Evolutionary conservation across 2,888 invertebrate species (phyloP), one percentile per base, ranked within the genome.

Genomic region (Biston betularia): DNA sequence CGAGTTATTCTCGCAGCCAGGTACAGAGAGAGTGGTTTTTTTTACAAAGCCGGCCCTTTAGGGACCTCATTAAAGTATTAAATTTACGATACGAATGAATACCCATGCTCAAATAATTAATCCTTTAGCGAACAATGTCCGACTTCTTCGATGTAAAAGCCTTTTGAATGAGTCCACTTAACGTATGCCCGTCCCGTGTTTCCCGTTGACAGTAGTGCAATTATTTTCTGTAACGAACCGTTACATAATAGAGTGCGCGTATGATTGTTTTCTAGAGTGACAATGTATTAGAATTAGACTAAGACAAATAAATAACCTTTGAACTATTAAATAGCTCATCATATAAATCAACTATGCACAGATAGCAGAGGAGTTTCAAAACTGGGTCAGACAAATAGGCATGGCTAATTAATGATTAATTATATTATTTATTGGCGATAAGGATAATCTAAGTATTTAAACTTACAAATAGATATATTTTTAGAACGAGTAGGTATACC

Each of bases 41-140:
- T 85, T 84, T 85, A 78, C 42, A 83, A 83, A 84, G 82, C 79
- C 83, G 84, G 86, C 71, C 81, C 85, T 86, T 86, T 84, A 72
- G 82, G 81, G 85, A 81, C 87, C 83, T 91, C 89, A 88, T 90
- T 90, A 90, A 89, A 90, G 90, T 92, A 91, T 92, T 90, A 87
- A 89, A 86, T 90, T 90, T 89, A 90, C 85, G 88, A 88, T 90
- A 87, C 87, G 80, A 81, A 79, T 82, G 80, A 81, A 79, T 82
- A 84, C 79, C 78, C 42, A 78, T 76, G 79, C 77, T 68, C 75
- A 74, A 76, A 77, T 77, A 68, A 63, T 67, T 62, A 66, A 59
- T 59, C 55, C 59, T 34, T 15, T 14, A 12, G 46, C 55, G 63
- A 59, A 68, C 62, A 62, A 66, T 54, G 57, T 45, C n/a, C 38